These are phyloP conservation scores for Malurus elegans DNA, from an alignment of 2,113 vertebrate genomes.

Conservation along the genomic window DNA sequence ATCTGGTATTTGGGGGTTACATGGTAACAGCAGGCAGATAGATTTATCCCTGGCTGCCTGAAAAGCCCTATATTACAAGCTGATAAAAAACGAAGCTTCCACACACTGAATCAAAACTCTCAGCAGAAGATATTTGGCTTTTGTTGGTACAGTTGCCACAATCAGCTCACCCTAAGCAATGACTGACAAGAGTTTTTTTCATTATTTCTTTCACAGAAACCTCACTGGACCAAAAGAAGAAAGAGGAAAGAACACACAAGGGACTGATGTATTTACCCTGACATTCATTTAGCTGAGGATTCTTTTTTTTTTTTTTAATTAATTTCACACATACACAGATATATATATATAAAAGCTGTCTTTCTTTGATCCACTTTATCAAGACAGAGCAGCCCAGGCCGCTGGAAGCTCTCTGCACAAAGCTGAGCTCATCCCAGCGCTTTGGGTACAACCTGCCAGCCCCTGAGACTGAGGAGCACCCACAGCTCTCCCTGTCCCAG, in stretches of 20 bases:
- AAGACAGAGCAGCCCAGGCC: background rate
- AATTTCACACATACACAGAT: no score
- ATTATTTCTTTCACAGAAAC: background rate
- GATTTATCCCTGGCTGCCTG: background rate
- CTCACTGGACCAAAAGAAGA: background rate
- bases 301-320: no score
- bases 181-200: background rate
- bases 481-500: background rate
- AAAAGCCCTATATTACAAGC: background rate
- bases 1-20: background rate
- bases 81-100: background rate
- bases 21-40: background rate
- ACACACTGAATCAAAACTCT: background rate
- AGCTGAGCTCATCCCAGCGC: background rate
- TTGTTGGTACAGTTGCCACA: rapidly evolving
- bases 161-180: background rate
- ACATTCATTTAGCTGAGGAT: background rate
- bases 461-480: background rate
- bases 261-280: background rate
- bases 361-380: background rate
- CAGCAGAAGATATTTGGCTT: background rate
- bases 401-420: background rate
- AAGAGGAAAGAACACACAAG: background rate
- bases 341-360: background rate
- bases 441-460: background rate